These are phyloP conservation scores for Aphodius sticticus DNA, from an alignment of 2,888 invertebrate genomes.

Conservation along the genomic window DNA sequence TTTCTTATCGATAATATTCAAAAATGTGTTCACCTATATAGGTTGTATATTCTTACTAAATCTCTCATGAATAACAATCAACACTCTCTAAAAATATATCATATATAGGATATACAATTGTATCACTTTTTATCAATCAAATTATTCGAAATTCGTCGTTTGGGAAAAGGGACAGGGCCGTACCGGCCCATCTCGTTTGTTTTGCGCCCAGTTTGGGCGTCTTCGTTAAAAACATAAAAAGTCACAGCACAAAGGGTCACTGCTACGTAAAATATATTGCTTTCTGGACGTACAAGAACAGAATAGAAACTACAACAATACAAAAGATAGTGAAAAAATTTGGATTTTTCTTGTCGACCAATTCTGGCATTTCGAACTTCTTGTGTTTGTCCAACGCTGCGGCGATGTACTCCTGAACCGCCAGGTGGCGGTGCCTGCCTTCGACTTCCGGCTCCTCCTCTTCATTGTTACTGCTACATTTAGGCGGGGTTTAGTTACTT, in stretches of 20 bases:
- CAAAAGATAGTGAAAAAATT: slow-evolving; percentile 48
- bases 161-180: neutral
- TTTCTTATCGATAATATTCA: neutral
- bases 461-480: slow-evolving; percentile 36
- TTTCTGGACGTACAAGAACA: slow-evolving; percentile 51
- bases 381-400: slow-evolving; percentile 44
- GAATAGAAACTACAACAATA: slow-evolving; percentile 50
- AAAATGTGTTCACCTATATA: no score
- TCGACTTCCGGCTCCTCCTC: slow-evolving; percentile 30
- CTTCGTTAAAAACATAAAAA: slow-evolving; percentile 12
- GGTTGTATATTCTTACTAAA: neutral
- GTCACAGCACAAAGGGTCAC: slow-evolving; percentile 29
- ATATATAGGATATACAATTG: neutral
- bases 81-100: neutral
- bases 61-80: neutral
- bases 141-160: neutral
- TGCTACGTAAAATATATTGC: slow-evolving; percentile 52
- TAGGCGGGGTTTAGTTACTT: slow-evolving; percentile 5
- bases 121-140: neutral
- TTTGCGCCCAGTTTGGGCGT: neutral
- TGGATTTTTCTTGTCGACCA: slow-evolving; percentile 39
- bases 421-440: slow-evolving; percentile 39
- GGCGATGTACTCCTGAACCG: slow-evolving; percentile 49
- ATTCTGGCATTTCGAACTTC: slow-evolving; percentile 31
- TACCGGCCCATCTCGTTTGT: neutral